A percentile compares a stretch with the other conserved stretches of the same genome.
Evolutionary conservation across 2,888 invertebrate species (phyloP).

Genomic region (Brachynemurus nebulosus): DNA sequence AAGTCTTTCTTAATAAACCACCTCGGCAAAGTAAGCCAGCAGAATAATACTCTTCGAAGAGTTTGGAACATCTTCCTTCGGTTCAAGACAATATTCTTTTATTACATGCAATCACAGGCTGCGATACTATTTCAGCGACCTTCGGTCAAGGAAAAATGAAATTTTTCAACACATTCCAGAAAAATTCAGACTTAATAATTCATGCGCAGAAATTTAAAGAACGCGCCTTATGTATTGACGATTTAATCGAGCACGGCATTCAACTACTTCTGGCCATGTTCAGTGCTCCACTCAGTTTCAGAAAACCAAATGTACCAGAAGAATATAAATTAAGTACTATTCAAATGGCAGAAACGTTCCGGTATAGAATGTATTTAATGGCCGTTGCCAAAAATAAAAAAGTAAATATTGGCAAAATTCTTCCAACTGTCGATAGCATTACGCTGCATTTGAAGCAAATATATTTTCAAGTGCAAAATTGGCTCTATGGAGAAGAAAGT

Average conservation of each 20-base stretch:
- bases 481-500: background rate
- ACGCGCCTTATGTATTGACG: background rate
- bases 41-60: background rate
- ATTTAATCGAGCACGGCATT: background rate
- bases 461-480: background rate
- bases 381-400: background rate
- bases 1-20: background rate
- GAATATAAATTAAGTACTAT: background rate
- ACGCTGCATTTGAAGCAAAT: background rate
- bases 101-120: background rate
- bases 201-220: background rate
- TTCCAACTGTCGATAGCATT: background rate
- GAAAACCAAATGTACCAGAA: background rate
- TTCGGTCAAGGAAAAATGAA: background rate
- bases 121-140: background rate
- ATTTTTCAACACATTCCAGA: conserved; percentile 1
- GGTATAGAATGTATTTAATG: no score
- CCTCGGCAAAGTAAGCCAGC: background rate
- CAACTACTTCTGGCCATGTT: conserved; percentile 1
- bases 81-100: background rate
- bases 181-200: background rate
- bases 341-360: no score
- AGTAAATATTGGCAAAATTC: background rate
- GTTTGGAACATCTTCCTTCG: background rate
- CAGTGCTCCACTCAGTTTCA: background rate